Evolutionary conservation across 1,140 invertebrate genomes (phyloP).

Genomic region (Psilanteris sp.): DNA sequence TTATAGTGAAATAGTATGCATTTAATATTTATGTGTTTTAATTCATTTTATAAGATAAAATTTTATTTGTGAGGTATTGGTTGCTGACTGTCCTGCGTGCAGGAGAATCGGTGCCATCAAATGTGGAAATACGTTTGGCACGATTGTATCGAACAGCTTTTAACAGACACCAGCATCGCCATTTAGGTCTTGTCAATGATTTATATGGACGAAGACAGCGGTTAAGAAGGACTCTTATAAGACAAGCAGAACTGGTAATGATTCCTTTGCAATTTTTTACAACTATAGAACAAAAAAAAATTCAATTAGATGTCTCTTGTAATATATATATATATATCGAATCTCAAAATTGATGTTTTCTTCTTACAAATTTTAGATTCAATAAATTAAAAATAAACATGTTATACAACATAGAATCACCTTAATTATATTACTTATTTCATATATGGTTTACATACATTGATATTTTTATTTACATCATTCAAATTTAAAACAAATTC

Average conservation of each 20-base stretch:
- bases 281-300: too few species aligned
- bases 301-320: too few species aligned
- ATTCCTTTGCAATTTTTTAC: background rate
- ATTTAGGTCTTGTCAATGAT: conserved; percentile 71
- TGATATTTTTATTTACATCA: too few species aligned
- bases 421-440: too few species aligned
- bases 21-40: background rate
- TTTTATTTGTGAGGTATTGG: conserved; percentile 83
- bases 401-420: too few species aligned
- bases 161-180: conserved; percentile 76
- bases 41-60: background rate
- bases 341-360: too few species aligned
- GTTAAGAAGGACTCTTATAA: conserved; percentile 13
- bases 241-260: conserved; percentile 12
- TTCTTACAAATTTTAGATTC: too few species aligned
- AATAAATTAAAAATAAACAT: too few species aligned
- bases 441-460: too few species aligned
- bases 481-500: too few species aligned
- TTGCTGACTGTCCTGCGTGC: conserved; percentile 86
- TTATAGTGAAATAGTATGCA: background rate
- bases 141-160: conserved; percentile 80
- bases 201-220: conserved; percentile 44
- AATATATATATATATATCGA: too few species aligned
- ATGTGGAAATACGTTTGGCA: conserved; percentile 78
- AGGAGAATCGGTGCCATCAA: conserved; percentile 69